A percentile compares a stretch with the other conserved stretches of the same genome.
phyloP scores from a whole-genome alignment of 2,797 vertebrate genomes.

The Orientallactaga sibirica region DNA sequence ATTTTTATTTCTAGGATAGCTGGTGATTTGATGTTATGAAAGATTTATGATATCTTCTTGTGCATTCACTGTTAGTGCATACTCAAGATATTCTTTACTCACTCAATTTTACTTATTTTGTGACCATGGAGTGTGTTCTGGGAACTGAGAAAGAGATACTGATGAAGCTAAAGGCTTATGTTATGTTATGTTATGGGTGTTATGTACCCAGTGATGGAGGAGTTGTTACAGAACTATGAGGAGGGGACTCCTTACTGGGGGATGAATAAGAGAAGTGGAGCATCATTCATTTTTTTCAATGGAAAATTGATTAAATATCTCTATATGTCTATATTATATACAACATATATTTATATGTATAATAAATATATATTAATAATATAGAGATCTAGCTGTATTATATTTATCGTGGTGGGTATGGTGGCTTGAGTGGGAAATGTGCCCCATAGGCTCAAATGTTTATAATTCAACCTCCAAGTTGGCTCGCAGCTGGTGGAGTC shows the following conservation, averaged over 20 bases:
- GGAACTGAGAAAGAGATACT: not conserved
- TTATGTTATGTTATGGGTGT: not conserved
- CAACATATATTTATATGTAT: too few species aligned
- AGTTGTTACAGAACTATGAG: not conserved
- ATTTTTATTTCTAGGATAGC: conserved; percentile 11
- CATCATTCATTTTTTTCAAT: not conserved
- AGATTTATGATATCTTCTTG: conserved; percentile 8
- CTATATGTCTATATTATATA: too few species aligned
- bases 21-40: not conserved
- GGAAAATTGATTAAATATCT: not conserved
- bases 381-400: too few species aligned
- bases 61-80: not conserved
- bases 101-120: not conserved
- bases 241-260: not conserved
- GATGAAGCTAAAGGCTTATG: not conserved
- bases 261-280: not conserved
- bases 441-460: too few species aligned
- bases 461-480: too few species aligned
- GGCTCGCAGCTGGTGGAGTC: too few species aligned
- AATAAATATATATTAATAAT: too few species aligned
- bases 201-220: not conserved
- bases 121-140: not conserved
- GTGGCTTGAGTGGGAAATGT: too few species aligned
- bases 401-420: too few species aligned
- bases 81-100: not conserved